These are phyloP conservation scores for Patella caerulea DNA, from an alignment of 2,888 invertebrate species.

Conservation along the genomic window DNA sequence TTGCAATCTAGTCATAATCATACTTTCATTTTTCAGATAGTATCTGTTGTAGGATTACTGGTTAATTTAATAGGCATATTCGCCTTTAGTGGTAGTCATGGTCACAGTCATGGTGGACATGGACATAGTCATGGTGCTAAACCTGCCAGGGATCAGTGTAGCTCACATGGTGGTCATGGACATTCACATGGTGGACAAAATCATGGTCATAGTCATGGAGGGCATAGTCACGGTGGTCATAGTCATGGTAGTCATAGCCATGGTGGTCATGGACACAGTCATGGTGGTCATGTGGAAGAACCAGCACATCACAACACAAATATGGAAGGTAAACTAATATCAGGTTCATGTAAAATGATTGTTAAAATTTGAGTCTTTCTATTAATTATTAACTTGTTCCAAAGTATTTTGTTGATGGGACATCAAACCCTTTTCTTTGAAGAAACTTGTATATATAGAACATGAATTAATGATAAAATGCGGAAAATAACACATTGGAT, in stretches of 20 bases:
- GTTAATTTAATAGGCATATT: slow-evolving; percentile 76
- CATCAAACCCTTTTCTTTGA: too few relatives aligned
- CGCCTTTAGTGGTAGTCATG: slow-evolving; percentile 70
- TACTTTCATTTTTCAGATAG: slow-evolving; percentile 68
- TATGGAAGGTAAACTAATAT: slow-evolving; percentile 73
- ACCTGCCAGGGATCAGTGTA: background rate
- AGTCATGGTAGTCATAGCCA: slow-evolving; percentile 61
- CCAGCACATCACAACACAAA: slow-evolving; percentile 72
- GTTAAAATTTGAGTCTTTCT: too few relatives aligned
- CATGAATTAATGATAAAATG: too few relatives aligned
- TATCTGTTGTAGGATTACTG: slow-evolving; percentile 74
- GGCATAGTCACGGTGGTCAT: slow-evolving; percentile 63
- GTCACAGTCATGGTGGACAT: slow-evolving; percentile 66
- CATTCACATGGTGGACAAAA: slow-evolving; percentile 56
- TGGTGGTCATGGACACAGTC: slow-evolving; percentile 59
- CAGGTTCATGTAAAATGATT: too few relatives aligned
- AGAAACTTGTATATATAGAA: too few relatives aligned
- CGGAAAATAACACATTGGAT: too few relatives aligned
- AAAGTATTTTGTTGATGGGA: too few relatives aligned
- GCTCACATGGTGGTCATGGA: slow-evolving; percentile 69
- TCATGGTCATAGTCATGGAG: slow-evolving; percentile 67
- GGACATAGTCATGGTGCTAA: slow-evolving; percentile 47
- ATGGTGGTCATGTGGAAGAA: slow-evolving; percentile 45
- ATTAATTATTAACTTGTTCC: too few relatives aligned
- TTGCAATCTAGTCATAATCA: background rate